Base-by-base conservation (phyloP, 1,140 invertebrate species). In the Phenacoccus solenopsis region DNA sequence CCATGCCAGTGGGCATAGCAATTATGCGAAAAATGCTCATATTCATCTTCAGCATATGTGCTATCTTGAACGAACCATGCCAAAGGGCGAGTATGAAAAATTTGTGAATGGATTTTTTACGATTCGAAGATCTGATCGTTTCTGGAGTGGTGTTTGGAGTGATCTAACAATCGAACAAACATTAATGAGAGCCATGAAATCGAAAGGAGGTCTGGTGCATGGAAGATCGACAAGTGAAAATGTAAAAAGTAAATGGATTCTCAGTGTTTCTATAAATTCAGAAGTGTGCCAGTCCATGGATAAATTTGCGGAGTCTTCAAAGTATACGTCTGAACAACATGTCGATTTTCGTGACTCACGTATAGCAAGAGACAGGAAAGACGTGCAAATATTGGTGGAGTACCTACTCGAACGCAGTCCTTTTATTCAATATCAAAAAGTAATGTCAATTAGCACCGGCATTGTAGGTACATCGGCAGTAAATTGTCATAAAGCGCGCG, bases 101-200 rank as follows among this genome's bases (percentile, higher is more conserved):
- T 80, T 81, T 76, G 69, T 74, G 57, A 72, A 72, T 71, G 73
- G 76, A 70, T 70, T 70, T 70, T 79, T 80, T 71, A 80, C 77
- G 7, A 75, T 80, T 67, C 73, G 75, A 73, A 73, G 78, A 68
- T 74, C 76, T 70, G 77, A 81, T 57, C 79, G 78, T 75, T 79
- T 78, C 69, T 79, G 76, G 75, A 74, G 72, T 68, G 78, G 81
- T 20, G 69, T 76, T 12, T 78, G 76, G 70, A 67, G 75, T 3
- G 79, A 81, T 72, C 78, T 81, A 78, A 74, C 74, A 3, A 79
- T 79, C 30, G 76, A 79, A 70, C 76, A 77, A 70, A 70, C 72
- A 13, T 71, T 80, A 32, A 82, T 81, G 76, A 74, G 77, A 72
- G 72, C 77, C 49, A 77, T 82, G 75, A 81, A 80, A 71, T 78